A percentile compares a stretch with the other conserved stretches of the same genome.
Conservation (phyloP, 2,797 vertebrate genomes). For the Pseudochaenichthys georgianus region DNA sequence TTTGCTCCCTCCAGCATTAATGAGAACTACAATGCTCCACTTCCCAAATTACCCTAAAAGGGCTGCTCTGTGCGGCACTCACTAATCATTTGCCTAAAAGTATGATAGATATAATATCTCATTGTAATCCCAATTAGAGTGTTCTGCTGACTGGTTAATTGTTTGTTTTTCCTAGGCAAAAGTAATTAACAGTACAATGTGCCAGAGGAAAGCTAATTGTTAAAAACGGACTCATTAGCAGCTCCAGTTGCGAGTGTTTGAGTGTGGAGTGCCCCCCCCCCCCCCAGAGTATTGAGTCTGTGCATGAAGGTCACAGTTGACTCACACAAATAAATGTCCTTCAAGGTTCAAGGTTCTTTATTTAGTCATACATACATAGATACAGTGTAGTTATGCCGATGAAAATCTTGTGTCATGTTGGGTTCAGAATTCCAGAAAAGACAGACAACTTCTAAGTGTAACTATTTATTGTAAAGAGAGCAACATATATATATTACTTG, state of each 20-base stretch:
- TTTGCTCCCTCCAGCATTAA: conserved; percentile 49
- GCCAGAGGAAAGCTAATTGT: conserved; percentile 77
- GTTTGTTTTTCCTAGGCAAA: conserved; percentile 81
- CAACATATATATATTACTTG: too few relatives aligned
- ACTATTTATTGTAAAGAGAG: too few relatives aligned
- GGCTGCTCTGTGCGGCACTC: conserved; percentile 53
- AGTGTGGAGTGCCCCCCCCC: conserved; percentile 41
- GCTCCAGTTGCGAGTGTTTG: conserved; percentile 71
- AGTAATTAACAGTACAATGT: conserved; percentile 82
- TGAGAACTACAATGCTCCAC: conserved; percentile 68
- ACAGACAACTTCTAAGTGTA: too few relatives aligned
- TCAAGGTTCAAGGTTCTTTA: too few relatives aligned
- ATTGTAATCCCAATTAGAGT: conserved; percentile 82
- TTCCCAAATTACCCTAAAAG: conserved; percentile 74
- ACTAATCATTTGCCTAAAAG: conserved; percentile 64
- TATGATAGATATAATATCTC: conserved; percentile 80
- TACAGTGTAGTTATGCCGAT: too few relatives aligned
- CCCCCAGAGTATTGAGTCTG: conserved; percentile 25
- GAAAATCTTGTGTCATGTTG: too few relatives aligned
- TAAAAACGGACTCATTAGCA: conserved; percentile 81
- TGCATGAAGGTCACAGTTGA: conserved; percentile 71
- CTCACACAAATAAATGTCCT: conserved; percentile 41
- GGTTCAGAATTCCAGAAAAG: too few relatives aligned
- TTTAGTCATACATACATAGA: too few relatives aligned
- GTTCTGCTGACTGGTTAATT: conserved; percentile 85